Evolutionary conservation across 2,797 vertebrate species (phyloP).

Genomic region (Lepidocolaptes lacrymiger): DNA sequence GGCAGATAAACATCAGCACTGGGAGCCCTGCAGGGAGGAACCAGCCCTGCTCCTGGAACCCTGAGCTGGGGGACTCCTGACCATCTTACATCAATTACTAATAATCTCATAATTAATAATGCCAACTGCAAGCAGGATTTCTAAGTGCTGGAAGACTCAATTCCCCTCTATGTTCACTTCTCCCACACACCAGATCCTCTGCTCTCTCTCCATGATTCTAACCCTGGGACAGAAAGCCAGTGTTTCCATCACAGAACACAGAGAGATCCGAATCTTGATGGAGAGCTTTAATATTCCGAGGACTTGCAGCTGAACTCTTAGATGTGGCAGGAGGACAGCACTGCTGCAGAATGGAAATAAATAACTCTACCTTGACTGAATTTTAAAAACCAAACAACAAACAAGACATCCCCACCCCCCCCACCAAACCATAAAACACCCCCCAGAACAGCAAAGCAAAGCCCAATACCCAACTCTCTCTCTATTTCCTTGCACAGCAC

Average conservation of each 20-base stretch:
- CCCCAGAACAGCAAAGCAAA: not conserved
- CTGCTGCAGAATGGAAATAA: not conserved
- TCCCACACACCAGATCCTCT: not conserved
- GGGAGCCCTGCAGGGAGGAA: not conserved
- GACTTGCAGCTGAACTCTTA: not conserved
- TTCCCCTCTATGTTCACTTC: not conserved
- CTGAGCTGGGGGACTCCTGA: not conserved
- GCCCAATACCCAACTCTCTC: not conserved
- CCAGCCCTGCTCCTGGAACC: fast-evolving
- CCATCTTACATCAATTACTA: not conserved
- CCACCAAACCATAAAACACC: not conserved
- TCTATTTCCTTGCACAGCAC: not conserved
- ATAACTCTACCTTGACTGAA: not conserved
- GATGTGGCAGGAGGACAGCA: not conserved
- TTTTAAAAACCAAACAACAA: not conserved
- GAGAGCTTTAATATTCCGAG: not conserved
- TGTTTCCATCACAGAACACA: not conserved
- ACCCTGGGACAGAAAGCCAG: not conserved
- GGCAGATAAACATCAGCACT: not conserved
- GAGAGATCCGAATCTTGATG: not conserved
- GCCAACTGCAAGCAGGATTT: not conserved
- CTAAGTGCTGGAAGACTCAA: not conserved
- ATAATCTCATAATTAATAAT: not conserved
- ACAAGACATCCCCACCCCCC: not conserved
- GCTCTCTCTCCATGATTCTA: not conserved